phyloP scores from a whole-genome alignment of 2,888 invertebrate genomes.

The Andrena marginata region DNA sequence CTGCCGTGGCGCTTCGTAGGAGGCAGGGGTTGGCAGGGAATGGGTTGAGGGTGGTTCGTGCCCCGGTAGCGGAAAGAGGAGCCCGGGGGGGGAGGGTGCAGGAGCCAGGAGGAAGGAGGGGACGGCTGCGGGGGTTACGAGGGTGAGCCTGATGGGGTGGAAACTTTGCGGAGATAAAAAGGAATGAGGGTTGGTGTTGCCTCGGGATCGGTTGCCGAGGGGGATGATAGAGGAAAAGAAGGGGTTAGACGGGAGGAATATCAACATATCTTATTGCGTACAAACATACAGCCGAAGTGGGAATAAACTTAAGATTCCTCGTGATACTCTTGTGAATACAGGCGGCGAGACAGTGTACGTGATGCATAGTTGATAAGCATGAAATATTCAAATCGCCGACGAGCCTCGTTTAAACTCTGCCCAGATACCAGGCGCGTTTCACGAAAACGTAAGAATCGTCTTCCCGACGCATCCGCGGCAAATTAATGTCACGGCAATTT shows the following conservation, averaged over 20 bases:
- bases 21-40: constrained; percentile 68
- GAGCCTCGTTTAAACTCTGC: constrained; percentile 42
- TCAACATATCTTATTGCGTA: constrained; percentile 84
- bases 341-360: constrained; percentile 57
- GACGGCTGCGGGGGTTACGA: constrained; percentile 60
- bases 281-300: constrained; percentile 83
- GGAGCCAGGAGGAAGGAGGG: constrained; percentile 63
- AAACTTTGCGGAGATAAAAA: constrained; percentile 85
- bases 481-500: constrained; percentile 33
- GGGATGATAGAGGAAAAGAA: constrained; percentile 67
- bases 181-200: constrained; percentile 83
- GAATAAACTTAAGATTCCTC: constrained; percentile 83
- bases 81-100: constrained; percentile 55
- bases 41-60: constrained; percentile 69
- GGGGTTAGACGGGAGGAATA: constrained; percentile 77
- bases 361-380: constrained; percentile 63
- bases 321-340: constrained; percentile 73
- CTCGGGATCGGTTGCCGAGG: constrained; percentile 67
- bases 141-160: constrained; percentile 85
- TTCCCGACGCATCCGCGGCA: constrained; percentile 12
- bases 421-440: constrained; percentile 36
- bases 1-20: constrained; percentile 77
- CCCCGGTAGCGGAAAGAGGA: constrained; percentile 67
- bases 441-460: constrained; percentile 28
- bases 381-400: constrained; percentile 71